Percentiles rank a stretch among this genome's conserved stretches.
These are phyloP conservation scores for Cichlasoma orientale DNA, from an alignment of 2,797 vertebrate species.

Conservation along the genomic window DNA sequence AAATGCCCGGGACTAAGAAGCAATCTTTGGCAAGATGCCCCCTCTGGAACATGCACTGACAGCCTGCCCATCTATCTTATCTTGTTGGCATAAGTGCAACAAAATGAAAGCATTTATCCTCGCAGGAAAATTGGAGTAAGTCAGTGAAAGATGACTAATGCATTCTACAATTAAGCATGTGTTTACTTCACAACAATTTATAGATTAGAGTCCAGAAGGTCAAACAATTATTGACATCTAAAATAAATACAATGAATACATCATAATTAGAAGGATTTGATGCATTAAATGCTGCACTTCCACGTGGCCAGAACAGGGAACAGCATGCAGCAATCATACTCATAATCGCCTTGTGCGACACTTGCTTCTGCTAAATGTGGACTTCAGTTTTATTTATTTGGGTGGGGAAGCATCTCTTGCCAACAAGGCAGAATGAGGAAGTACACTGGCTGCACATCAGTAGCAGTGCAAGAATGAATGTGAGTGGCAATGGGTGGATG, in stretches of 20 bases:
- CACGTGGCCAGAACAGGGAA: background rate
- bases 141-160: slow-evolving; percentile 56
- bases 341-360: background rate
- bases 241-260: background rate
- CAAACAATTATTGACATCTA: background rate
- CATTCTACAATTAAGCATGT: slow-evolving; percentile 28
- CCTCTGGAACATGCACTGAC: slow-evolving; percentile 31
- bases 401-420: background rate
- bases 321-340: background rate
- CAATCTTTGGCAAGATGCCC: slow-evolving; percentile 45
- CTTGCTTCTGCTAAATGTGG: background rate
- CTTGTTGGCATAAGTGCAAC: slow-evolving; percentile 62
- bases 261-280: background rate
- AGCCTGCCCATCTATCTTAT: slow-evolving; percentile 44
- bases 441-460: slow-evolving; percentile 2
- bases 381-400: background rate
- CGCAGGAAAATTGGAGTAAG: slow-evolving; percentile 32
- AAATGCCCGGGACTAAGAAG: slow-evolving; percentile 54
- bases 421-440: background rate
- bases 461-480: background rate
- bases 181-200: slow-evolving; percentile 5
- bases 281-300: background rate
- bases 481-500: background rate
- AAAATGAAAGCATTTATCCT: slow-evolving; percentile 56
- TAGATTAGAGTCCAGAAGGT: background rate